phyloP scores from a whole-genome alignment of 2,797 vertebrate genomes.

The Leucoraja ocellata region DNA sequence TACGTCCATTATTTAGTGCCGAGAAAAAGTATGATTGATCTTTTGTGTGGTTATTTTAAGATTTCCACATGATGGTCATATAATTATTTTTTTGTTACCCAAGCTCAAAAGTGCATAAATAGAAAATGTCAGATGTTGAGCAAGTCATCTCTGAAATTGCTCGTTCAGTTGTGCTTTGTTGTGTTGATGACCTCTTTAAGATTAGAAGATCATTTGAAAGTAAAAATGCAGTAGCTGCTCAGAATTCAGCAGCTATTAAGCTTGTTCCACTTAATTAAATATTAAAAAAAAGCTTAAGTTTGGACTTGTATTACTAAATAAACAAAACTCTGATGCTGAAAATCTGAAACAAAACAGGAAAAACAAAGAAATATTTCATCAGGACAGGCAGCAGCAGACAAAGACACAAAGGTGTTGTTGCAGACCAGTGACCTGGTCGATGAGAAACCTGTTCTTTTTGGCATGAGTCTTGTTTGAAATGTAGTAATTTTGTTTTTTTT shows the following conservation, averaged over 20 bases:
- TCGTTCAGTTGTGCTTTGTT: background rate
- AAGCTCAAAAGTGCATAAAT: background rate
- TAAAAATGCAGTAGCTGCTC: background rate
- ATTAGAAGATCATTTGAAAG: background rate
- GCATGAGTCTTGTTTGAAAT: too few relatives aligned
- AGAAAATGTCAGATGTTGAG: background rate
- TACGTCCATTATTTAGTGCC: background rate
- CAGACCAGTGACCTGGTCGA: too few relatives aligned
- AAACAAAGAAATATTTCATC: too few relatives aligned
- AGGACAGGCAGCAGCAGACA: too few relatives aligned
- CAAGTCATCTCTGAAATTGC: background rate
- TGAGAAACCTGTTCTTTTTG: too few relatives aligned
- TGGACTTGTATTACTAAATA: background rate
- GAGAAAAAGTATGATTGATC: background rate
- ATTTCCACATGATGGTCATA: background rate
- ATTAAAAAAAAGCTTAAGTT: background rate
- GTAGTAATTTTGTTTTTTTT: too few relatives aligned
- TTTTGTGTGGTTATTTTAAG: background rate
- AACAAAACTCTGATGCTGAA: too few relatives aligned
- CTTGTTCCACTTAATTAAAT: too few relatives aligned
- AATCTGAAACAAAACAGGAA: too few relatives aligned
- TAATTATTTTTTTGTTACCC: background rate
- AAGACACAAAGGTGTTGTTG: too few relatives aligned
- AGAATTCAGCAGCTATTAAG: background rate
- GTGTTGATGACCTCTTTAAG: background rate